Evolutionary conservation across 1,140 invertebrate species (phyloP).

Genomic region (Danaus melanippus): DNA sequence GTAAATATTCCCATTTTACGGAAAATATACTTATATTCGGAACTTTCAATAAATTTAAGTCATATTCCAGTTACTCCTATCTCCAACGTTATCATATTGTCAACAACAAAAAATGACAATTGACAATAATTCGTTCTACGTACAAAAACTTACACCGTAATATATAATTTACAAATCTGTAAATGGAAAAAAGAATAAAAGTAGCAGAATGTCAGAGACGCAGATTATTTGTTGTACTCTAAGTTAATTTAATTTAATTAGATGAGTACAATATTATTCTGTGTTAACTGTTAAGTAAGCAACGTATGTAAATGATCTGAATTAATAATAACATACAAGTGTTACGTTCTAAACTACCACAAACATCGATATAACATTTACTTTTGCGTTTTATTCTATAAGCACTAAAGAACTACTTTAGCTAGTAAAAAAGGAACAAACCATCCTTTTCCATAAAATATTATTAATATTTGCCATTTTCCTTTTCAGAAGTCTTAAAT

Average conservation of each 20-base stretch:
- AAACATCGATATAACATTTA: background rate
- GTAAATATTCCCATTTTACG: conserved; percentile 60
- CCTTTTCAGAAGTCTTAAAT: too few relatives aligned
- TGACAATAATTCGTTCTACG: conserved; percentile 11
- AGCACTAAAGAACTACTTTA: background rate
- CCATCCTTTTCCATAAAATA: conserved; percentile 50
- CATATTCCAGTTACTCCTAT: conserved; percentile 13
- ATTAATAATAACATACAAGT: background rate
- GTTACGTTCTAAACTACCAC: conserved; percentile 1
- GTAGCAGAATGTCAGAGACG: too few relatives aligned
- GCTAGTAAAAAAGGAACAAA: conserved; percentile 17
- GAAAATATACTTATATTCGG: conserved; percentile 9
- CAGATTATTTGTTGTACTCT: too few relatives aligned
- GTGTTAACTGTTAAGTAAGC: too few relatives aligned
- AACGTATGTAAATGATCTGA: too few relatives aligned
- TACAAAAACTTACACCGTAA: conserved; percentile 10
- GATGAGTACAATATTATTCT: too few relatives aligned
- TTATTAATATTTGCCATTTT: conserved; percentile 52
- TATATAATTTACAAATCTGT: conserved; percentile 7
- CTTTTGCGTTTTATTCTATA: background rate
- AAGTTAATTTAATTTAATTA: too few relatives aligned
- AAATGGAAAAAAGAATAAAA: conserved; percentile 3
- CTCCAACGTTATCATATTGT: background rate
- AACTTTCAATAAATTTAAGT: conserved; percentile 6
- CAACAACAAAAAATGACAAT: conserved; percentile 1